Evolutionary conservation across 2,113 vertebrate genomes (phyloP).

Genomic region (Chaetorhynchus papuensis): DNA sequence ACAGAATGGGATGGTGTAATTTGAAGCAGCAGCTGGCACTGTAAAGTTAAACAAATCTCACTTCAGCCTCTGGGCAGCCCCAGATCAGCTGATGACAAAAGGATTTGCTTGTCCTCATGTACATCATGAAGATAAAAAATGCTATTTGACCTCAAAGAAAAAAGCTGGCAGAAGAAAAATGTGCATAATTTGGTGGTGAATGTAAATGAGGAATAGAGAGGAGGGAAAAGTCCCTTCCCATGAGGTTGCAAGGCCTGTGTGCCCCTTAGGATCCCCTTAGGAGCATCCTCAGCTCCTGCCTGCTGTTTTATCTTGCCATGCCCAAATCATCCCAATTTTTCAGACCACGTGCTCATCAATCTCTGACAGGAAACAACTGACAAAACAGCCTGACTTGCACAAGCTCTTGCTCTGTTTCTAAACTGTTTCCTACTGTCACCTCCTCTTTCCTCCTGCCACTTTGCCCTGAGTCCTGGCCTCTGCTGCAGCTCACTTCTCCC

Average conservation of each 20-base stretch:
- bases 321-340: neutral
- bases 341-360: neutral
- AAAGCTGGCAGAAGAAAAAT: neutral
- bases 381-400: neutral
- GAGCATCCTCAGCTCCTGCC: neutral
- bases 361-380: neutral
- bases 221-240: neutral
- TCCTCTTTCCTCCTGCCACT: neutral
- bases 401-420: neutral
- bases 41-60: neutral
- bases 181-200: neutral
- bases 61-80: neutral
- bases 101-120: neutral
- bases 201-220: neutral
- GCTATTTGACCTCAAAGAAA: neutral
- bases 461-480: neutral
- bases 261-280: neutral
- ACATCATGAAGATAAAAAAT: neutral
- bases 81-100: neutral
- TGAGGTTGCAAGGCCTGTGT: neutral
- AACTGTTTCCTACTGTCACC: neutral
- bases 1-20: neutral
- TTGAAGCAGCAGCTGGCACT: neutral
- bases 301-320: neutral
- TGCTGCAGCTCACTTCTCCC: neutral